Base-by-base conservation (phyloP, 2,888 invertebrate species). In the Philopedon plagiatum region DNA sequence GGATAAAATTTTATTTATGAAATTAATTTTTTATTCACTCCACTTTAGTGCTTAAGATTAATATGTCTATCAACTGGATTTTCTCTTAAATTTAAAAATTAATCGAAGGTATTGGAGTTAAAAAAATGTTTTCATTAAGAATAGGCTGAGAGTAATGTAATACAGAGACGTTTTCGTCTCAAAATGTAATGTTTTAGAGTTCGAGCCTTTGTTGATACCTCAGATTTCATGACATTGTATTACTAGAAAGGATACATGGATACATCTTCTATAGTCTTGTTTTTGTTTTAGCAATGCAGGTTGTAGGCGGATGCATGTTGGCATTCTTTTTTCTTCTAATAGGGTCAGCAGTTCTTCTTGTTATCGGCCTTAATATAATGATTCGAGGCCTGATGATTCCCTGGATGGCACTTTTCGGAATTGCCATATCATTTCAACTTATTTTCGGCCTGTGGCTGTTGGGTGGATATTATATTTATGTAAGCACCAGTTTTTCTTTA, bases 391-490 rank as follows among this genome's bases (percentile, higher is more conserved):
- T 92, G 84, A 89, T 96, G 81, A 84, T 96, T 41, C 96, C 96
- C 0, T 96, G 95, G 95, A 83, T 96, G 46, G 82, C 88, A 9
- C 86, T 89, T 0, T 91, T 94, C 87, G 91, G 90, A 0, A 78
- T 93, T 8, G 89, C 91, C 11, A 91, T 94, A 56, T 72, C 90
- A 0, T 95, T 95, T 83, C 94, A 95, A 83, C 85, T 94, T 5
- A 82, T 91, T 1, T 95, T 94, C 83, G 94, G 95, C 4, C 85
- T 96, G 26, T 96, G 96, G 95, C 87, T 96, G 1, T 87, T 96
- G 37, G 94, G 93, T 74, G 95, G 95, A 74, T 96, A 96, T 82
- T 96, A 96, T 80, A 96, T 96, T 81, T 96, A 96, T 86, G 95
- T 96, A 85, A 92, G 93, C n/a, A n/a, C n/a, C n/a, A n/a, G n/a